Percentiles rank a stretch among this genome's conserved stretches.
Conservation (phyloP, 2,113 vertebrate species). For the Pyxicephalus adspersus region DNA sequence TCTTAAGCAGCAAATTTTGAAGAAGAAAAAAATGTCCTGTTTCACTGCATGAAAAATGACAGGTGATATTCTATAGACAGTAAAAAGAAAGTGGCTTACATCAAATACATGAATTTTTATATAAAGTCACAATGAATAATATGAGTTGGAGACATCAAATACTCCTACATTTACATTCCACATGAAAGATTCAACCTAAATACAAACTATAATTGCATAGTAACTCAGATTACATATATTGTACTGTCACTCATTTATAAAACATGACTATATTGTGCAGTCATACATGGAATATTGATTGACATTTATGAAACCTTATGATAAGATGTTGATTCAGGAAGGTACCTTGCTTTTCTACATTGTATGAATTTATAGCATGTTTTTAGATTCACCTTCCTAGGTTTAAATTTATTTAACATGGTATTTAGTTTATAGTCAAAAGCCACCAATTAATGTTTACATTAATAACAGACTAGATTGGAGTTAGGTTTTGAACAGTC, state of each 20-base stretch:
- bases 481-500: no score
- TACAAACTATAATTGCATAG: neutral
- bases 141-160: neutral
- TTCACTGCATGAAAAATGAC: constrained; percentile 13
- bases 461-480: no score
- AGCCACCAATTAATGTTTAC: no score
- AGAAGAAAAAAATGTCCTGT: neutral
- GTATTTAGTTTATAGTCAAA: no score
- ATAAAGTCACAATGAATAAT: constrained; percentile 1
- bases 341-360: no score
- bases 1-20: neutral
- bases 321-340: no score
- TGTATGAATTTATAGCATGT: no score
- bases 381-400: no score
- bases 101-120: neutral
- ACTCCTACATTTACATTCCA: neutral
- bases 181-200: neutral
- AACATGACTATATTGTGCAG: neutral
- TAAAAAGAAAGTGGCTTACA: neutral
- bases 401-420: no score
- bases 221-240: constrained; percentile 2
- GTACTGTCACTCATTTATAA: neutral
- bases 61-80: constrained; percentile 5
- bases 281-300: neutral
- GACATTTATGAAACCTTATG: neutral